phyloP scores from a whole-genome alignment of 2,113 vertebrate species.

The Shinisaurus crocodilurus region DNA sequence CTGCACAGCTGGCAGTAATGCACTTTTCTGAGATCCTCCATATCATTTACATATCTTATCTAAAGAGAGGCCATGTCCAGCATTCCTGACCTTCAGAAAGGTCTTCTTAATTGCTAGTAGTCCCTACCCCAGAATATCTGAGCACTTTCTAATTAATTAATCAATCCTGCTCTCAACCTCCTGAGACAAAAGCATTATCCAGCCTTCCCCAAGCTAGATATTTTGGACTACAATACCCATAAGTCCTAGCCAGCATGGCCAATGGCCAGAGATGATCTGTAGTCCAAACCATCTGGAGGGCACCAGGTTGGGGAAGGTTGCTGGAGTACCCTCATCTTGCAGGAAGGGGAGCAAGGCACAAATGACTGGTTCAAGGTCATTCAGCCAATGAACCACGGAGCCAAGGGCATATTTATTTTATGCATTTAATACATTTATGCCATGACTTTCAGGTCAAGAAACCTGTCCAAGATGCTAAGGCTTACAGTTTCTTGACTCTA shows the following conservation, averaged over 20 bases:
- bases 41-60: neutral
- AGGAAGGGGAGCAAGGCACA: neutral
- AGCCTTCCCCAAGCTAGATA: neutral
- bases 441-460: neutral
- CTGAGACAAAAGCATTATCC: neutral
- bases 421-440: neutral
- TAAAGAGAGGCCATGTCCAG: neutral
- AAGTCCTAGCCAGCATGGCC: neutral
- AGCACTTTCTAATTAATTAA: neutral
- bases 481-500: neutral
- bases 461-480: neutral
- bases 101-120: neutral
- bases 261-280: neutral
- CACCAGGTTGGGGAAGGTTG: neutral
- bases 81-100: neutral
- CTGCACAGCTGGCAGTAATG: neutral
- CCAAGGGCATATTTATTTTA: neutral
- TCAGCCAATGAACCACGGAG: neutral
- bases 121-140: neutral
- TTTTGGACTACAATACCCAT: neutral
- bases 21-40: neutral
- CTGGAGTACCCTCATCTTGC: conserved; percentile 3
- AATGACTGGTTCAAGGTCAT: conserved; percentile 37
- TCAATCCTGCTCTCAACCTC: neutral
- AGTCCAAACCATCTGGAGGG: neutral